Evolutionary conservation across 2,888 invertebrate genomes (phyloP).

Genomic region (Ophonus ardosiacus): DNA sequence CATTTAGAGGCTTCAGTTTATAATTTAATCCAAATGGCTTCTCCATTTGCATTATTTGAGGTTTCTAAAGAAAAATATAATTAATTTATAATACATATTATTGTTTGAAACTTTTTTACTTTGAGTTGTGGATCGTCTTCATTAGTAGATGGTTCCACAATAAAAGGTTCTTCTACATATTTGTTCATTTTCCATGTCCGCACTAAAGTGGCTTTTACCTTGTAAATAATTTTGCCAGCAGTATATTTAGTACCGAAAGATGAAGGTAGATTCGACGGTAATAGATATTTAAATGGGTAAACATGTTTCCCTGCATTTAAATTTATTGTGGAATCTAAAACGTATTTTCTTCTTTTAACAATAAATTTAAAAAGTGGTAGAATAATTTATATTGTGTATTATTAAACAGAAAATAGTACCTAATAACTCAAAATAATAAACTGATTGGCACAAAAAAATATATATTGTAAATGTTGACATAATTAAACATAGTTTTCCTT

Average conservation of each 20-base stretch:
- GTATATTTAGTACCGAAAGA: constrained; percentile 70
- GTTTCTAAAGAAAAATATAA: constrained; percentile 12
- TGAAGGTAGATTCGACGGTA: constrained; percentile 70
- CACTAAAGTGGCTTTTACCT: constrained; percentile 72
- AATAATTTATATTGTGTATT: neutral
- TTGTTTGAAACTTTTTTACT: neutral
- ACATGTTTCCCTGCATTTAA: constrained; percentile 70
- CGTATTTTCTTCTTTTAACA: no score
- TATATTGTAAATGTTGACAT: no score
- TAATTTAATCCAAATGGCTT: constrained; percentile 43
- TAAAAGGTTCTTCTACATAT: constrained; percentile 72
- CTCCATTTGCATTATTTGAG: neutral
- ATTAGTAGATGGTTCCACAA: constrained; percentile 67
- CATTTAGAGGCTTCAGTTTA: constrained; percentile 38
- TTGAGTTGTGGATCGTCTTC: neutral
- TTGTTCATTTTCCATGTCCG: constrained; percentile 74
- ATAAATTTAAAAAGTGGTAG: no score
- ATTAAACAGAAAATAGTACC: neutral
- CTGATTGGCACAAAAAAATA: no score
- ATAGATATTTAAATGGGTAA: constrained; percentile 69
- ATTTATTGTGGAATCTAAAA: neutral
- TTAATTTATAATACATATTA: neutral
- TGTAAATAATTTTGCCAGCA: constrained; percentile 72
- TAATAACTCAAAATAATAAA: neutral
- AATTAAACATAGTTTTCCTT: no score